Evolutionary conservation across 2,797 vertebrate genomes (phyloP).

Genomic region (Pteropus rufus): DNA sequence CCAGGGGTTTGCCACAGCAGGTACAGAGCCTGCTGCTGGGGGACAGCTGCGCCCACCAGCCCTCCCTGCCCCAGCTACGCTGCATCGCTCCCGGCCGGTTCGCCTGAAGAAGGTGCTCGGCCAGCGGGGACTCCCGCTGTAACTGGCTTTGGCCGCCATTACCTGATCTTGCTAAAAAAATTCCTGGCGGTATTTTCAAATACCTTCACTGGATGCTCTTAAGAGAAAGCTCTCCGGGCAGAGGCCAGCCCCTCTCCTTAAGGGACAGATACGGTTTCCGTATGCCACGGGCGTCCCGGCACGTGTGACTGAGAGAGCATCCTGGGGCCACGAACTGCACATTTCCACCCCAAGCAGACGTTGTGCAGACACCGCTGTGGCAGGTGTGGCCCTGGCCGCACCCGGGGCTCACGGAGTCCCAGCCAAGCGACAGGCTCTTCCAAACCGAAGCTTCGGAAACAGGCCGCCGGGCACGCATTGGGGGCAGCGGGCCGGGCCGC

Average conservation of each 20-base stretch:
- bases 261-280: rapidly evolving
- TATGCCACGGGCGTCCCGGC: no score
- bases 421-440: no score
- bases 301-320: no score
- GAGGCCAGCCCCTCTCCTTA: not conserved
- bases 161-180: not conserved
- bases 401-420: no score
- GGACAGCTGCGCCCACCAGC: no score
- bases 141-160: not conserved
- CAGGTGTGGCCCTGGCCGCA: no score
- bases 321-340: not conserved
- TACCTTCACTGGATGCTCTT: not conserved
- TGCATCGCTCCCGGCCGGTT: rapidly evolving
- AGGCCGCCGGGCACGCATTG: rapidly evolving
- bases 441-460: not conserved
- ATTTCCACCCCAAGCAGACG: not conserved
- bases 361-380: no score
- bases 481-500: not conserved
- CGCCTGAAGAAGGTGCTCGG: rapidly evolving
- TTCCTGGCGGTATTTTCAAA: not conserved
- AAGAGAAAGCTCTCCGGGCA: not conserved
- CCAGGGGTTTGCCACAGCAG: rapidly evolving
- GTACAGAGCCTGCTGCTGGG: rapidly evolving
- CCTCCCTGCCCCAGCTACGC: not conserved
- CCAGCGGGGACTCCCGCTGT: no score